Evolutionary conservation across 1,140 invertebrate species (phyloP), one percentile per base, ranked within the genome.

Genomic region (Aplysia californica): DNA sequence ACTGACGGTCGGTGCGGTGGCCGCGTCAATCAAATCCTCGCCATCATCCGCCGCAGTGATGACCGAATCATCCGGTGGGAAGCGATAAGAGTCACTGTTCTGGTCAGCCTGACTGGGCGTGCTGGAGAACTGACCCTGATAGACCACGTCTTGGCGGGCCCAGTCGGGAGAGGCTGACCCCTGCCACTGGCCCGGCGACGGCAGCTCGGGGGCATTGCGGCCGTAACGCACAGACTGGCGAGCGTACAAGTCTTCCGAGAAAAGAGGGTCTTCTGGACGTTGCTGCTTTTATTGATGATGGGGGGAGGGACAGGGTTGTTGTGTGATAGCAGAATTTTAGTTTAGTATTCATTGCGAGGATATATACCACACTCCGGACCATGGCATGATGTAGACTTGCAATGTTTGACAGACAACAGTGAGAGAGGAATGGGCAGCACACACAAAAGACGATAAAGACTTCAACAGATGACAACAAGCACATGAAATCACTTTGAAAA

Each of bases 21-120:
- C n/a, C n/a, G n/a, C n/a, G n/a, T n/a, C n/a, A n/a, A n/a, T 61
- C 58, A 18, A 6, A 61, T 61, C 58, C 29, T 61, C 58, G 6
- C 10, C 58, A 61, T 61, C 58, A 26, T 6, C 58, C 58, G 58
- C 58, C 6, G 58, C 15, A 6, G 26, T 6, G 58, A 61, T 18
- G 26, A 84, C 72, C 5, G 85, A 86, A 79, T 86, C 85, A 75
- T 86, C 85, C 21, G 85, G 83, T 26, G 80, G 70, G 66, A 80
- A 82, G 79, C 81, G 77, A 69, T 82, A 84, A 68, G 10, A 10
- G 10, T 15, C 10, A 50, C 10, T 15, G 82, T 80, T 29, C 83
- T 79, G n/a, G 77, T 84, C 44, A 83, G 72, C 82, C 58, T 79
- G 75, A 29, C 80, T 70, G 33, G 61, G 50, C 33, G 74, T 72